Base-by-base conservation (phyloP, 2,888 invertebrate genomes). In the Nasonia oneida region DNA sequence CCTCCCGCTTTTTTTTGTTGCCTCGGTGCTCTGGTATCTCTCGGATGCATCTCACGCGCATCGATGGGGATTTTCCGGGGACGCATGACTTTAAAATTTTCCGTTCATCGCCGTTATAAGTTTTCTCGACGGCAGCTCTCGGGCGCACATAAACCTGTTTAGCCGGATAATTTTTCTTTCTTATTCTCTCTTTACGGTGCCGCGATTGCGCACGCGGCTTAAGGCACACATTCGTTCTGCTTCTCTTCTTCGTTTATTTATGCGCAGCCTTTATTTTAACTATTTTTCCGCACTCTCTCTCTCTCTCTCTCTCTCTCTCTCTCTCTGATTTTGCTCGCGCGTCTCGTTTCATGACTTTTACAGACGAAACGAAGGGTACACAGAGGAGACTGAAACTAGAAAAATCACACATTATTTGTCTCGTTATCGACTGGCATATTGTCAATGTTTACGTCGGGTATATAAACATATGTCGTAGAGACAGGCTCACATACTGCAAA, bases 71-170 rank as follows among this genome's bases (percentile, higher is more conserved):
- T 84, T 80, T 84, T 80, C 84, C 84, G 18, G 39, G 18, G 29
- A 14, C 53, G 14, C 57, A 29, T 14, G n/a, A 47, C 61, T n/a
- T 80, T 77, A 67, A 86, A 86, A 82, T 86, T 82, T 86, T 82
- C 82, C 82, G 70, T 75, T 85, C 64, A 33, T 50, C 33, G 73
- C 61, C 47, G 74, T 79, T 71, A 15, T 74, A 67, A 37, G 71
- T 8, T 82, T 85, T 85, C 79, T 85, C 77, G 50, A 73, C 12
- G 2, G 42, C 47, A 47, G 10, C 47, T 47, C 47, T 47, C 47
- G 12, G 47, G 2, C 47, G 85, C n/a, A n/a, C 57, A n/a, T n/a
- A 78, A 85, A 82, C 74, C 81, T 23, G 74, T 79, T 82, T 42
- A 39, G 39, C 42, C 82, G 18, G 57, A 81, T 47, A 14, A 1